These are phyloP conservation scores for Thinocorus orbignyianus DNA, from an alignment of 2,113 vertebrate genomes.

Conservation along the genomic window DNA sequence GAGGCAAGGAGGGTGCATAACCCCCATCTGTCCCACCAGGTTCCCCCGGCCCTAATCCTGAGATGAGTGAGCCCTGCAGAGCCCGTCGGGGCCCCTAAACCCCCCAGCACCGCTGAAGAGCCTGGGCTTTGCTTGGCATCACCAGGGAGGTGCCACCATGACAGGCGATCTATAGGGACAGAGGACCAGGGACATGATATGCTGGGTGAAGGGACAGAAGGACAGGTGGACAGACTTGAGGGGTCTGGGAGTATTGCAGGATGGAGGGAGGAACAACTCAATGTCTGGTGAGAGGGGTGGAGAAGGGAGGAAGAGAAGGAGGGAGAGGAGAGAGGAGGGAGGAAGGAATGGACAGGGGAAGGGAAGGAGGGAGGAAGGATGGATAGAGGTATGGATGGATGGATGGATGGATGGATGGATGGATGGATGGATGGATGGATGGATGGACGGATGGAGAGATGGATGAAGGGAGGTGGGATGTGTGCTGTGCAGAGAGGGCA, in stretches of 20 bases:
- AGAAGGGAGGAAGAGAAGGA: neutral
- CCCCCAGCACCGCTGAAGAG: too few species aligned
- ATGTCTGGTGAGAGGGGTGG: neutral
- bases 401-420: too few species aligned
- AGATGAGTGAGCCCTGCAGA: neutral
- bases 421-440: neutral
- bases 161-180: too few species aligned
- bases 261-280: neutral
- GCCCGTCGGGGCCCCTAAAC: neutral
- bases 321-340: neutral
- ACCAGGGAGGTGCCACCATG: neutral
- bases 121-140: neutral
- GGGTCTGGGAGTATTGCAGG: neutral
- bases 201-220: neutral
- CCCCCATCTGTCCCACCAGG: neutral
- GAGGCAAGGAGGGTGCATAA: neutral
- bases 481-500: neutral
- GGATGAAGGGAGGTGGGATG: neutral
- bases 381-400: neutral
- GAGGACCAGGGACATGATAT: neutral
- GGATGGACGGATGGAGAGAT: neutral
- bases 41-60: neutral
- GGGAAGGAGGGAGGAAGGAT: accelerated
- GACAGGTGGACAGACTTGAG: neutral
- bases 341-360: neutral